Evolutionary conservation across 2,113 vertebrate species (phyloP), one percentile per base, ranked within the genome.

Genomic region (Climacteris rufus): DNA sequence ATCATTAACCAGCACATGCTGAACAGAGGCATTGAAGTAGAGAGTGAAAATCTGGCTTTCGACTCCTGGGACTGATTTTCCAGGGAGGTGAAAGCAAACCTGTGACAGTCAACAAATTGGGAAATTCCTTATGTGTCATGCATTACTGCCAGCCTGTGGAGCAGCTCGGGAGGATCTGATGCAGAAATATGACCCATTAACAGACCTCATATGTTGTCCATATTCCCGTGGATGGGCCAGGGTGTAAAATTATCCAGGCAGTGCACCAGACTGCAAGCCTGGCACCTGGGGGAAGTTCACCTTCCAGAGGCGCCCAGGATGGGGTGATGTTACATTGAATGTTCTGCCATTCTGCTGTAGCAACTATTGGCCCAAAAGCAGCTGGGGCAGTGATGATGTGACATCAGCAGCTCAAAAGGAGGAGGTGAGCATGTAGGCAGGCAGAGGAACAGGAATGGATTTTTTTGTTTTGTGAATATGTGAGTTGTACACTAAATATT

Each of bases 101-200:
- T 87, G 77, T 93, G 87, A 68, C 82, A 94, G 84, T 33, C 89
- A 91, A 89, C 86, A 87, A 78, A 93, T 9, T 76, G 88, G 91
- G 84, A 84, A 83, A 91, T 91, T 93, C 83, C 81, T 93, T 80
- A 95, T 90, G 39, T 70, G 86, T 80, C 79, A 68, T 76, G 37
- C n/a, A 31, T 86, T 76, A 45, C 52, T 78, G 71, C 84, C 50
- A 65, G 79, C 49, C 50, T 33, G 65, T 87, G 60, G 83, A 78
- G 88, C n/a, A 63, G 69, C 64, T 82, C 3, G 1, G 64, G 65
- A 76, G 31, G 70, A 47, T 6, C 53, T 84, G 76, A 28, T 80
- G 74, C 76, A 80, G 87, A 83, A 90, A 89, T 80, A 65, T 1
- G 13, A 75, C 49, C 70, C 45, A 24, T 75, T 60, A 95, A 54